These are phyloP conservation scores for Strigamia transsilvanica DNA, from an alignment of 2,888 invertebrate species.

Conservation along the genomic window DNA sequence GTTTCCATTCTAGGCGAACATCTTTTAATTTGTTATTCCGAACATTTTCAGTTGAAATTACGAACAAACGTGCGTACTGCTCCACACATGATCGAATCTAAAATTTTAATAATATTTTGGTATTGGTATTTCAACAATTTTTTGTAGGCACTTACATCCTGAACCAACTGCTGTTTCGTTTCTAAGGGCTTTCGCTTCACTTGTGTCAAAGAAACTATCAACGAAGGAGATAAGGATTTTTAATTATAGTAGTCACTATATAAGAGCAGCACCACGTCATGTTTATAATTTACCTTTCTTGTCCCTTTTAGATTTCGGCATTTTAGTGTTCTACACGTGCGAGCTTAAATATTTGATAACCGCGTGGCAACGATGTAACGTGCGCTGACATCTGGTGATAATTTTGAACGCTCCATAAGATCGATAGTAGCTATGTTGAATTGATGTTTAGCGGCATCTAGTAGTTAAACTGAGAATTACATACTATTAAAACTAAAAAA, in stretches of 20 bases:
- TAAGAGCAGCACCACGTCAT: not conserved
- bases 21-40: constrained; percentile 88
- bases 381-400: not conserved
- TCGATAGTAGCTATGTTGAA: not conserved
- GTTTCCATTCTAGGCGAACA: constrained; percentile 85
- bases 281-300: not conserved
- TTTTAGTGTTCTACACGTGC: not conserved
- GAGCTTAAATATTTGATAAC: not conserved
- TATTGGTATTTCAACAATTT: no score
- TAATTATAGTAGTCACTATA: not conserved
- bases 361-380: not conserved
- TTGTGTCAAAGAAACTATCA: constrained; percentile 41
- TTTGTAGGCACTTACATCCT: constrained; percentile 5
- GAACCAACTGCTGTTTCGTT: constrained; percentile 12
- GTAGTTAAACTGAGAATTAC: no score
- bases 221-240: not conserved
- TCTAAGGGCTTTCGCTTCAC: not conserved
- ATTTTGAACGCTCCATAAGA: not conserved
- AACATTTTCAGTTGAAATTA: constrained; percentile 92
- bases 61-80: constrained; percentile 83
- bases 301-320: constrained; percentile 32
- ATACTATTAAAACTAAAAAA: no score
- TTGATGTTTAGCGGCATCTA: not conserved
- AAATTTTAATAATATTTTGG: constrained; percentile 37
- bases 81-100: constrained; percentile 79